phyloP scores from a whole-genome alignment of 2,888 invertebrate species.

The Sinhomidia bicolor region DNA sequence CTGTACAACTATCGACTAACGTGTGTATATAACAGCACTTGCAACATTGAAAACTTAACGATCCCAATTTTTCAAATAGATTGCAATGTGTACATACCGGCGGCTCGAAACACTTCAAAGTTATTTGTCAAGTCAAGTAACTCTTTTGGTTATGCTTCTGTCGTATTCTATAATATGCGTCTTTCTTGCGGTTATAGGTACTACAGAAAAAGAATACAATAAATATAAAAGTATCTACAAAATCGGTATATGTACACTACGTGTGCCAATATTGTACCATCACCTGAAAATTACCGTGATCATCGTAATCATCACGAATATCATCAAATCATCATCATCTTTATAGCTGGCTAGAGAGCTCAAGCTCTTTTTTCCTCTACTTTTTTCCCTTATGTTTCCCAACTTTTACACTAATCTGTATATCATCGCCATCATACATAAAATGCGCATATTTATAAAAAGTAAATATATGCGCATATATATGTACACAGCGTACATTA shows the following conservation, averaged over 20 bases:
- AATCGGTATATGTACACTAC: not conserved
- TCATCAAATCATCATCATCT: slow-evolving; percentile 48
- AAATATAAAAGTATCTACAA: not conserved
- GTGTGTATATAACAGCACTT: too few relatives aligned
- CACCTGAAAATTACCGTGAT: slow-evolving; percentile 34
- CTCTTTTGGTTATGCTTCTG: not conserved
- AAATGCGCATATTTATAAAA: too few relatives aligned
- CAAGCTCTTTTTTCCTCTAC: not conserved
- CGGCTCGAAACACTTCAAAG: not conserved
- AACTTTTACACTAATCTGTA: too few relatives aligned
- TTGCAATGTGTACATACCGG: not conserved
- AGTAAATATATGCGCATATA: not conserved
- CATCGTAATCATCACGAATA: slow-evolving; percentile 45
- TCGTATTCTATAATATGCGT: not conserved
- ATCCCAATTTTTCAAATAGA: not conserved
- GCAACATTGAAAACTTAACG: not conserved
- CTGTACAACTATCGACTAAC: not conserved
- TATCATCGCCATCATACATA: not conserved
- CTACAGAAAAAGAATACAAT: not conserved
- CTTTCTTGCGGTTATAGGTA: not conserved
- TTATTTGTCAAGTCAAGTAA: not conserved
- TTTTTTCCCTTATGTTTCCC: not conserved
- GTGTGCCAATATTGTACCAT: slow-evolving; percentile 31
- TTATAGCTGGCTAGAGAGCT: too few relatives aligned
- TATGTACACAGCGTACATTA: not conserved